Evolutionary conservation across 2,113 vertebrate species (phyloP).

Genomic region (Ibidorhyncha struthersii): DNA sequence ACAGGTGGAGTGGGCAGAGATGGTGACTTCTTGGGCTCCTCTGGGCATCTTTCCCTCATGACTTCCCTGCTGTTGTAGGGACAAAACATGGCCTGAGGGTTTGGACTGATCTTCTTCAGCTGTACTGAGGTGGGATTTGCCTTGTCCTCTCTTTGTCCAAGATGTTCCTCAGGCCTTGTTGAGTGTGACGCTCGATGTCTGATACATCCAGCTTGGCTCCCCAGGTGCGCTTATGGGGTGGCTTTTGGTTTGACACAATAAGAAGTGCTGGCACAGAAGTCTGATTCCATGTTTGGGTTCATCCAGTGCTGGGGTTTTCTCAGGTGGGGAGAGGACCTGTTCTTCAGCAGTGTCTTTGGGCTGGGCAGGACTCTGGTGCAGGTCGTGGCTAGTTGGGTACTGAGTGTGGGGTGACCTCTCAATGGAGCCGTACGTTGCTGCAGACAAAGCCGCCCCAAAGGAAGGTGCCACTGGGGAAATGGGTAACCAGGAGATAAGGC

Average conservation of each 20-base stretch:
- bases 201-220: background rate
- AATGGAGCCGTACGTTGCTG: fast-evolving
- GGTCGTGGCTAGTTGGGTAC: background rate
- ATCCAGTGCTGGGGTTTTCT: background rate
- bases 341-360: background rate
- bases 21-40: background rate
- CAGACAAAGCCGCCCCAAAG: background rate
- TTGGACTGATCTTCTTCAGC: background rate
- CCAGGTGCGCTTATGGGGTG: background rate
- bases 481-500: background rate
- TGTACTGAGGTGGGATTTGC: background rate
- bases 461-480: background rate
- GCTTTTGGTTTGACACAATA: background rate
- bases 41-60: background rate
- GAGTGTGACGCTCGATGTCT: background rate
- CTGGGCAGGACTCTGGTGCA: background rate
- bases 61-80: background rate
- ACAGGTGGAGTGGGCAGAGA: background rate
- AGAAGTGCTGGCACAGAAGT: background rate
- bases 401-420: background rate
- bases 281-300: background rate
- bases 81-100: background rate
- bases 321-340: background rate
- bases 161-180: background rate
- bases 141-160: background rate